phyloP scores from a whole-genome alignment of 2,797 vertebrate genomes.

The Coregonus ussuriensis region DNA sequence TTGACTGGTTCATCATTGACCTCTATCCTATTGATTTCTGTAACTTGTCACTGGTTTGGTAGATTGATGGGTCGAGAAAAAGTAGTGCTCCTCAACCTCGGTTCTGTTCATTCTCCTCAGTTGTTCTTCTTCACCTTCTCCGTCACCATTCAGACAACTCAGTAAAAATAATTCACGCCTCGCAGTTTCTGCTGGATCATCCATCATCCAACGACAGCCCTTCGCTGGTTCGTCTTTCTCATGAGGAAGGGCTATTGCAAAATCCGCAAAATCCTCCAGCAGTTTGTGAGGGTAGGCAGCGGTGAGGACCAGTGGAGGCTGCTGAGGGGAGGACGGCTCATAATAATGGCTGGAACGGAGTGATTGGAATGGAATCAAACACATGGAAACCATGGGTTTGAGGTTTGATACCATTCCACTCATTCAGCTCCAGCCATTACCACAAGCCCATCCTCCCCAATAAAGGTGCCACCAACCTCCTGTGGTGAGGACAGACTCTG shows the following conservation, averaged over 20 bases:
- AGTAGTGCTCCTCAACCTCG: not conserved
- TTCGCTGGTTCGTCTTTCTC: constrained; percentile 35
- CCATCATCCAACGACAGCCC: constrained; percentile 53
- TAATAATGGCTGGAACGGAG: too few species aligned
- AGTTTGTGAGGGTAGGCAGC: too few species aligned
- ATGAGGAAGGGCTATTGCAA: constrained; percentile 13
- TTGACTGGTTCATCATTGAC: constrained; percentile 23
- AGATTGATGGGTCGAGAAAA: constrained; percentile 15
- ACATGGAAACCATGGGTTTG: too few species aligned
- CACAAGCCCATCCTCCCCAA: too few species aligned
- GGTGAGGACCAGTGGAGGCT: too few species aligned
- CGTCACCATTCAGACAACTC: constrained; percentile 28
- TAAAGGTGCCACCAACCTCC: too few species aligned
- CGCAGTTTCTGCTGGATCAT: constrained; percentile 55
- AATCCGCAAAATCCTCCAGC: not conserved
- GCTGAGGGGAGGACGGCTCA: too few species aligned
- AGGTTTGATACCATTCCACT: too few species aligned
- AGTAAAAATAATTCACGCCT: constrained; percentile 48
- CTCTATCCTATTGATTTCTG: constrained; percentile 20
- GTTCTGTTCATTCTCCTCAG: not conserved
- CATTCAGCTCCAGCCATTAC: not conserved
- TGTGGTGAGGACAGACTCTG: too few species aligned
- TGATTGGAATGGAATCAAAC: too few species aligned
- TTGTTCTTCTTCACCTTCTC: constrained; percentile 17
- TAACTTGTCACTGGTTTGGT: not conserved